Conservation (phyloP, 1,140 invertebrate species). For the Adelges cooleyi region DNA sequence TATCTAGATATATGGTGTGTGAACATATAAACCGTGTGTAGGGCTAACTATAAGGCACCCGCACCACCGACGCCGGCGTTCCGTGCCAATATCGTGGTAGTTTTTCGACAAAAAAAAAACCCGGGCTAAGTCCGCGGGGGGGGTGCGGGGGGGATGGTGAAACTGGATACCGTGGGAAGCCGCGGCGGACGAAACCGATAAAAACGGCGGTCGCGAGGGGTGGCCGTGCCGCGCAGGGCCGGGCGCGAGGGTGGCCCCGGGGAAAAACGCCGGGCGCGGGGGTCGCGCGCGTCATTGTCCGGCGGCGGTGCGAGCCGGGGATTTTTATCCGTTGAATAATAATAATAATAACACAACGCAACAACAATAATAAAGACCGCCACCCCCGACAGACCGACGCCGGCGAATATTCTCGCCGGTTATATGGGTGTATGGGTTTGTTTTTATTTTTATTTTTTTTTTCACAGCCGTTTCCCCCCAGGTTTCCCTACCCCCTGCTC, state of each 20-base stretch:
- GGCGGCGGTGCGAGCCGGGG: not conserved
- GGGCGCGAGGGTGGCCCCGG: not conserved
- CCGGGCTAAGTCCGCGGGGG: not conserved
- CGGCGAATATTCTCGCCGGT: not conserved
- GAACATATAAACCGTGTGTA: too few species aligned
- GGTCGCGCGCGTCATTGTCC: conserved; percentile 25
- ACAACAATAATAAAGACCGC: too few species aligned
- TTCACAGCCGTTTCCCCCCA: too few species aligned
- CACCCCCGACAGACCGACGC: conserved; percentile 28
- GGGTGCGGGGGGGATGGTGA: not conserved
- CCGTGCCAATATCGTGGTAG: too few species aligned
- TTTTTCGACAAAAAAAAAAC: too few species aligned
- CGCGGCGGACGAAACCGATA: not conserved
- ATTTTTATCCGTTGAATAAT: conserved; percentile 28
- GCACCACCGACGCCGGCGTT: too few species aligned
- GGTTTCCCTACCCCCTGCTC: too few species aligned
- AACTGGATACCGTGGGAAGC: conserved; percentile 23
- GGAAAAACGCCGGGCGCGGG: not conserved
- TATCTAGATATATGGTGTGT: too few species aligned
- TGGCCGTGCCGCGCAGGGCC: not conserved
- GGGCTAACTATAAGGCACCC: too few species aligned
- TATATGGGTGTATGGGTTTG: too few species aligned
- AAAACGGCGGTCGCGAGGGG: not conserved
- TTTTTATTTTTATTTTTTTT: too few species aligned
- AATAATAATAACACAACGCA: too few species aligned